Conservation (phyloP, 2,888 invertebrate species). For the Polymixis lichenea region DNA sequence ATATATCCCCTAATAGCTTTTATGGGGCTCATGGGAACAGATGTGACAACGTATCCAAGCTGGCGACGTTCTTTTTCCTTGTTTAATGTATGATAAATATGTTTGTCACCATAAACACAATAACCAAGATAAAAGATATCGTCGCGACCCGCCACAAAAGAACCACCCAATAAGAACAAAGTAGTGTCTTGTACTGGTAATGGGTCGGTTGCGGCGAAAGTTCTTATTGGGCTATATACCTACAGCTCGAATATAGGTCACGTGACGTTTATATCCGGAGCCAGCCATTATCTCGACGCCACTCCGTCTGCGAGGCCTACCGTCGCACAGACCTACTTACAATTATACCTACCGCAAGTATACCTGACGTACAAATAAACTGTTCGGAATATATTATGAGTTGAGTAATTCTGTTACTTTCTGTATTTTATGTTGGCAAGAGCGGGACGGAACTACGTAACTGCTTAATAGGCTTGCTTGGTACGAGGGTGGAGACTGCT, state of each 20-base stretch:
- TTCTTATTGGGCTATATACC: slow-evolving; percentile 61
- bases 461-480: slow-evolving; percentile 69
- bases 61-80: slow-evolving; percentile 3
- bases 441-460: slow-evolving; percentile 68
- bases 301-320: slow-evolving; percentile 77
- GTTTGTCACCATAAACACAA: slow-evolving; percentile 15
- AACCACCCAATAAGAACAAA: slow-evolving; percentile 45
- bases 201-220: slow-evolving; percentile 52
- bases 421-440: slow-evolving; percentile 61
- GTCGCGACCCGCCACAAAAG: slow-evolving; percentile 29
- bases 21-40: slow-evolving; percentile 21
- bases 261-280: slow-evolving; percentile 64
- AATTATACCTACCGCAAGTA: slow-evolving; percentile 43
- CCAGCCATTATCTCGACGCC: slow-evolving; percentile 74
- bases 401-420: slow-evolving; percentile 60
- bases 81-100: slow-evolving; percentile 4
- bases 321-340: slow-evolving; percentile 49
- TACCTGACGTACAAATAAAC: slow-evolving; percentile 55
- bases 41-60: slow-evolving; percentile 20
- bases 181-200: slow-evolving; percentile 49
- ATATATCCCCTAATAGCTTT: slow-evolving; percentile 33
- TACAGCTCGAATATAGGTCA: slow-evolving; percentile 67
- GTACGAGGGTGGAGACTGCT: slow-evolving; percentile 80
- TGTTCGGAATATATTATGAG: slow-evolving; percentile 53
- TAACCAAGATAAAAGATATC: slow-evolving; percentile 32